Conservation (phyloP, 1,140 invertebrate species). For the Papilio polytes region DNA sequence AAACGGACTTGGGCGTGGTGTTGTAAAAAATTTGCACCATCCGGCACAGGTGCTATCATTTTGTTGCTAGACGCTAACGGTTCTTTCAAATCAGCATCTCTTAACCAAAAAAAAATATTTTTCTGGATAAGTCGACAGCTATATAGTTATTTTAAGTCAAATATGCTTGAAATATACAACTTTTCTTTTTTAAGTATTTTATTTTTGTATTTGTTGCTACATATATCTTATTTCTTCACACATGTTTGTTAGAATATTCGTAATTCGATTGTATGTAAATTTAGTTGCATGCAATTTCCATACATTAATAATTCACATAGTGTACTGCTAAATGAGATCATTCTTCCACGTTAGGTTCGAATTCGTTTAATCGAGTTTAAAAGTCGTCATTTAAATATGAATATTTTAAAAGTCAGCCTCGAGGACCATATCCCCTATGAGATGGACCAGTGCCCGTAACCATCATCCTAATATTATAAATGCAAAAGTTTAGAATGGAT, state of each 20-base stretch:
- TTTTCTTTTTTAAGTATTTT: neutral
- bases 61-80: slow-evolving; percentile 20
- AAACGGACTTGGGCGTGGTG: neutral
- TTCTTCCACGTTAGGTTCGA: slow-evolving; percentile 9
- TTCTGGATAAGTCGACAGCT: too few relatives aligned
- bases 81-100: neutral
- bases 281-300: slow-evolving; percentile 11
- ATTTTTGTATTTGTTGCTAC: neutral
- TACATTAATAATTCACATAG: neutral
- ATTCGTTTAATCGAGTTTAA: neutral
- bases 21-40: slow-evolving; percentile 4
- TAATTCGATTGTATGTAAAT: slow-evolving; percentile 13
- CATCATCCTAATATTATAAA: too few relatives aligned
- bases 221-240: neutral
- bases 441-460: too few relatives aligned
- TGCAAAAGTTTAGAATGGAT: too few relatives aligned
- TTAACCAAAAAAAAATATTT: neutral
- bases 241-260: neutral
- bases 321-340: slow-evolving; percentile 17
- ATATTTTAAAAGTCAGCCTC: neutral
- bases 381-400: neutral
- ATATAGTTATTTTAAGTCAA: too few relatives aligned
- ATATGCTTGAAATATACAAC: too few relatives aligned
- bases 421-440: too few relatives aligned
- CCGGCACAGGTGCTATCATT: slow-evolving; percentile 23